A percentile compares a stretch with the other conserved stretches of the same genome.
These are phyloP conservation scores for Drosophila funebris DNA, from an alignment of 1,140 invertebrate species.

Conservation along the genomic window DNA sequence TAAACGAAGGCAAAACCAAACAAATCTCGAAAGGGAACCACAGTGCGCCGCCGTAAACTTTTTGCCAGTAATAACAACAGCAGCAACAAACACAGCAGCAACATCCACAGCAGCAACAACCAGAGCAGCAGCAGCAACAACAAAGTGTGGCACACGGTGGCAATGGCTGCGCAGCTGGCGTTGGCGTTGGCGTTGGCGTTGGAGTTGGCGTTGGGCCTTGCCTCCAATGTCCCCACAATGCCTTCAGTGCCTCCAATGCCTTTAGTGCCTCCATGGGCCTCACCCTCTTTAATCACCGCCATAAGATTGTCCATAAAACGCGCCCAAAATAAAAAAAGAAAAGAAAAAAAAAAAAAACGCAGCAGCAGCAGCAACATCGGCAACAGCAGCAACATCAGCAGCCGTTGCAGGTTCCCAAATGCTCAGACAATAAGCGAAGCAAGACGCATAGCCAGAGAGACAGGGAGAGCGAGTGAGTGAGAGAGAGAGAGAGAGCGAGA, in stretches of 20 bases:
- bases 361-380: conserved; percentile 14
- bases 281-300: conserved; percentile 49
- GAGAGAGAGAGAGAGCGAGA: not conserved
- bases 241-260: not conserved
- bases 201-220: conserved; percentile 30
- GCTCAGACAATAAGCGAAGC: conserved; percentile 37
- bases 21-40: conserved; percentile 25
- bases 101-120: not conserved
- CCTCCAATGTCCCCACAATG: conserved; percentile 8
- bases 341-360: not conserved
- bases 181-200: conserved; percentile 38
- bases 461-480: not conserved
- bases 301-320: conserved; percentile 55
- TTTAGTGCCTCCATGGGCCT: conserved; percentile 24
- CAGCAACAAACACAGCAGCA: not conserved
- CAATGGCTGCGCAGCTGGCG: conserved; percentile 46
- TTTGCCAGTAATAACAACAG: conserved; percentile 1
- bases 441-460: not conserved
- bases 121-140: conserved; percentile 14
- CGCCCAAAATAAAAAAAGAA: conserved; percentile 24
- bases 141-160: conserved; percentile 48
- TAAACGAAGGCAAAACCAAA: conserved; percentile 47
- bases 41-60: conserved; percentile 20
- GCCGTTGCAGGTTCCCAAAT: conserved; percentile 45
- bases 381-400: conserved; percentile 17